Evolutionary conservation across 2,888 invertebrate genomes (phyloP), one percentile per base, ranked within the genome.

Genomic region (Yponomeuta sedellus): DNA sequence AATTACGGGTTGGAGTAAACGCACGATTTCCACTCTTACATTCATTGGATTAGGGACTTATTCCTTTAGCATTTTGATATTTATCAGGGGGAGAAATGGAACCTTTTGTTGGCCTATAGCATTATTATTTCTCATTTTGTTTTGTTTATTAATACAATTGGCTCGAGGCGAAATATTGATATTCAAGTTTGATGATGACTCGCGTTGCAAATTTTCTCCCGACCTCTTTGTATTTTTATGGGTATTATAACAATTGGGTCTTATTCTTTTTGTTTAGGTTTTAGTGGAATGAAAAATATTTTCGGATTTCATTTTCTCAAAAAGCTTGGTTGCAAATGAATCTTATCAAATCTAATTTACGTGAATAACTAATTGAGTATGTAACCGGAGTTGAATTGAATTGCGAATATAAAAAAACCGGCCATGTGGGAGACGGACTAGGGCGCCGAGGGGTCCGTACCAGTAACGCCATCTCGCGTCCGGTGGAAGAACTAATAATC

Each of bases 61-160:
- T 85, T 87, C 75, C 81, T 78, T 77, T 75, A 75, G 68, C 80
- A 69, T 79, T 80, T 75, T 76, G 79, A 79, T 81, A 83, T 83
- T 80, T 85, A 83, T 83, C 80, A 81, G 80, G 89, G 90, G 91
- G 90, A 90, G 89, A 90, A 90, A 89, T 90, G 88, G 85, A 88
- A 88, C 87, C 91, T 91, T 90, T 91, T 91, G 91, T 91, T 91
- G 85, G 89, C 86, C 91, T 87, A 88, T 90, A 89, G 91, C 86
- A 87, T 91, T 91, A 91, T 91, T 91, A 91, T 91, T 89, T 91
- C 88, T 88, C 90, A 90, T 91, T 91, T 91, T 91, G 90, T 91
- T 91, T 91, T 91, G 91, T 91, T 91, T 91, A 91, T 91, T 91
- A 91, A 91, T 91, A 91, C 90, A 90, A 91, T 91, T 91, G 90